Base-by-base conservation (phyloP, 2,888 invertebrate genomes). In the Cheilosia urbana region DNA sequence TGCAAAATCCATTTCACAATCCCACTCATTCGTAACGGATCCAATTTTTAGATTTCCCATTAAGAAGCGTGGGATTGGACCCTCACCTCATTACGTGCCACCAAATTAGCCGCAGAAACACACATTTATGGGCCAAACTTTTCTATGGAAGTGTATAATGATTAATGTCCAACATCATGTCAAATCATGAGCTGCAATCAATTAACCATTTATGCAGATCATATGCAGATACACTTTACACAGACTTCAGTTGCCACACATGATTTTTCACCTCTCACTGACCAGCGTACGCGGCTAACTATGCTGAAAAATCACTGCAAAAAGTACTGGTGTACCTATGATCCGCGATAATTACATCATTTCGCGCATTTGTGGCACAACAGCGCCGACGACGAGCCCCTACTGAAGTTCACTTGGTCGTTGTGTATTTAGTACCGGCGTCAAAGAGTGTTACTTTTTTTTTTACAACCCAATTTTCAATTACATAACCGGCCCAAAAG, bases 401-500 rank as follows among this genome's bases (percentile, higher is more conserved):
- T 65, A 17, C 42, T 19, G 17, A 51, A 21, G 51, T 21, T 51
- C 13, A 40, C 51, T 66, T 40, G 51, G 37, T 17, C 37, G 24
- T 13, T 15, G 51, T 17, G 7, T 47, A 47, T 47, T 9, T 9
- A 15, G 51, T 63, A 37, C 40, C 15, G 47, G 15, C 42, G 66
- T 71, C 58, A 45, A n/a, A 60, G 57, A 63, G 3, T 37, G 3
- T 37, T 37, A 37, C 4, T 13, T 37, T 13, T 37, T 37, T 13
- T 37, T 69, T 71, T 71, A 60, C 83, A 79, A 78, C 73, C 79
- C 49, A 79, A 58, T 84, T 84, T 73, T 9, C 21, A 45, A 58
- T 84, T 84, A 65, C 73, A 78, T 79, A 84, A 84, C 62, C 47
- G 55, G 51, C 27, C 68, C 73, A 75, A 73, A 69, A 75, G 73